A percentile compares a stretch with the other conserved stretches of the same genome.
These are phyloP conservation scores for Habropoda laboriosa DNA, from an alignment of 1,140 invertebrate species.

Conservation along the genomic window DNA sequence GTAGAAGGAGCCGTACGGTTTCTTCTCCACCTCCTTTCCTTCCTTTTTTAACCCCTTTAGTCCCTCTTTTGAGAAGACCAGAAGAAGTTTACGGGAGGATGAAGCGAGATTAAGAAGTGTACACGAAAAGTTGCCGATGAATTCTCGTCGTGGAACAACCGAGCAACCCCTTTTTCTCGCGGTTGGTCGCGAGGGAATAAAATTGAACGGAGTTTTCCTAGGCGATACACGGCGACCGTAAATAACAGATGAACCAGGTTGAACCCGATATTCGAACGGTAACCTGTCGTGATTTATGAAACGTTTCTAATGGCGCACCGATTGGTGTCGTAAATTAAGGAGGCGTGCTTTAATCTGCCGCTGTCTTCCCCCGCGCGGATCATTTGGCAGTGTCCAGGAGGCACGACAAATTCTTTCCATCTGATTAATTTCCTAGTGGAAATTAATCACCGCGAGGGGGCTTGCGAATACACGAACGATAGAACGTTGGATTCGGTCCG, in stretches of 20 bases:
- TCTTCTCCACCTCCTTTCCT: too few species aligned
- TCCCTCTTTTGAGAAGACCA: too few species aligned
- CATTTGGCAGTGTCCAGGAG: conserved; percentile 33
- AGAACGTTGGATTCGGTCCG: conserved; percentile 6
- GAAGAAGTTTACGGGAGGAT: background rate
- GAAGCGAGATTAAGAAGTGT: background rate
- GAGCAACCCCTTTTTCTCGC: background rate
- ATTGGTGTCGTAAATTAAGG: conserved; percentile 35
- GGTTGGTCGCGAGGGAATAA: background rate
- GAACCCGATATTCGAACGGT: conserved; percentile 25
- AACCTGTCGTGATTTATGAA: conserved; percentile 46
- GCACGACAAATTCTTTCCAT: conserved; percentile 59
- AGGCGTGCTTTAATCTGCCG: conserved; percentile 46
- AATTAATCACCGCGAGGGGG: conserved; percentile 58
- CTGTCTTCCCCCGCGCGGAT: conserved; percentile 60
- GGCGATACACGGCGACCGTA: background rate
- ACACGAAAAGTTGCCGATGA: background rate
- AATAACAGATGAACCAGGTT: conserved; percentile 33
- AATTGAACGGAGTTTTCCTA: background rate
- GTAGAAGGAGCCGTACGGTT: background rate
- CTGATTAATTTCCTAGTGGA: conserved; percentile 67
- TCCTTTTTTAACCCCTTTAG: too few species aligned
- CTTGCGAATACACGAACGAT: background rate
- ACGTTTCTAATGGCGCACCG: conserved; percentile 25
- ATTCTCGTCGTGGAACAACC: background rate